Conservation (phyloP, 2,113 vertebrate species). For the Panthera tigris region DNA sequence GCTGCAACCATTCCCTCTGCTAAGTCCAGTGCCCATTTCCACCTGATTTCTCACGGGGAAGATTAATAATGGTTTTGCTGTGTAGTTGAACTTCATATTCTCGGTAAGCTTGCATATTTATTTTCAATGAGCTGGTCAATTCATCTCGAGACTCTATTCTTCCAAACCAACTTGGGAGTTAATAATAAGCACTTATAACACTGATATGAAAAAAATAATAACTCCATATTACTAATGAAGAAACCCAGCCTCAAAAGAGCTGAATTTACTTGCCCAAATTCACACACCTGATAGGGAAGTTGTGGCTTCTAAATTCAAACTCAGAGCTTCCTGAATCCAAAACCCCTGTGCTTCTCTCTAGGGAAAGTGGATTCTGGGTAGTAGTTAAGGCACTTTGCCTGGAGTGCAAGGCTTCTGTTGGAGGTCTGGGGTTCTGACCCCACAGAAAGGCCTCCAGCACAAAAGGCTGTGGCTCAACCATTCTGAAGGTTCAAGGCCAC, state of each 20-base stretch:
- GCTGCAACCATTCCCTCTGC: background rate
- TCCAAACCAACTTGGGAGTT: background rate
- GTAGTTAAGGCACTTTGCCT: background rate
- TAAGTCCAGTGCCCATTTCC: background rate
- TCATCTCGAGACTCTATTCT: background rate
- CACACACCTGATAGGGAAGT: background rate
- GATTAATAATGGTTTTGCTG: slow-evolving; percentile 45
- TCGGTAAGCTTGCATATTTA: slow-evolving; percentile 9
- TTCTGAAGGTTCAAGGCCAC: background rate
- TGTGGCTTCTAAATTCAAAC: background rate
- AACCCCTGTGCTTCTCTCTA: rapidly evolving
- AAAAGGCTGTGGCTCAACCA: background rate
- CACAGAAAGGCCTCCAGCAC: background rate
- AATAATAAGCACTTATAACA: background rate
- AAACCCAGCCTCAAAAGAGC: background rate
- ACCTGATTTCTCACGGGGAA: background rate
- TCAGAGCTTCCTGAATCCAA: background rate
- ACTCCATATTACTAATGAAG: background rate
- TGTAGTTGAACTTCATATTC: background rate
- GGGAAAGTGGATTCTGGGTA: background rate
- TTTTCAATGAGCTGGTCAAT: slow-evolving; percentile 33
- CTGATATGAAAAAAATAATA: background rate
- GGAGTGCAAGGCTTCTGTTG: background rate
- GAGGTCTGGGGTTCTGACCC: background rate
- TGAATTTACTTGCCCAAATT: background rate